Percentiles rank a stretch among this genome's conserved stretches.
Conservation (phyloP, 2,113 vertebrate species). For the Gyps fulvus region DNA sequence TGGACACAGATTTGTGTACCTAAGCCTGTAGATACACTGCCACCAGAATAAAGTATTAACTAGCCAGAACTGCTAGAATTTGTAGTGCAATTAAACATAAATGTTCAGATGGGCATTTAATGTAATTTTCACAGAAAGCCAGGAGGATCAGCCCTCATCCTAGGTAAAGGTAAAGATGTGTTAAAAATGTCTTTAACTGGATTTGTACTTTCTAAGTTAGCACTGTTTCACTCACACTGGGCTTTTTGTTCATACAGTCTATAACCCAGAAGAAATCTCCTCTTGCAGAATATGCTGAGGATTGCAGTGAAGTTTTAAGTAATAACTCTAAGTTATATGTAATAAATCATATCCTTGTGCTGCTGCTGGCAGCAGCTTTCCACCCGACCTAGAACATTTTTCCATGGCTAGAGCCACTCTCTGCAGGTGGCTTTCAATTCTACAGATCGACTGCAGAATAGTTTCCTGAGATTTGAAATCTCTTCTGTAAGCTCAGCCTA, state of each 20-base stretch:
- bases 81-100: neutral
- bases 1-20: neutral
- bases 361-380: neutral
- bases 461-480: neutral
- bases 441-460: neutral
- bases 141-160: neutral
- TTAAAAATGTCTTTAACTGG: neutral
- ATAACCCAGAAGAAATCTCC: neutral
- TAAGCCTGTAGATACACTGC: neutral
- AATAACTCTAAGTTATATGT: neutral
- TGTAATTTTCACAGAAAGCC: neutral
- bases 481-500: neutral
- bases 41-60: neutral
- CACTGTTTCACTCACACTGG: neutral
- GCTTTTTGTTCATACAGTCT: neutral
- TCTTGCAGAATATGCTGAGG: neutral
- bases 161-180: neutral
- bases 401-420: neutral
- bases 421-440: neutral
- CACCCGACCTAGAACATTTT: neutral
- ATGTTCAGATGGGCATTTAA: neutral
- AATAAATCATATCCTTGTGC: neutral
- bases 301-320: neutral
- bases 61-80: neutral
- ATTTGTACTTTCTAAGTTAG: neutral